Evolutionary conservation across 2,113 vertebrate genomes (phyloP), one percentile per base, ranked within the genome.

Genomic region (Gobius niger): DNA sequence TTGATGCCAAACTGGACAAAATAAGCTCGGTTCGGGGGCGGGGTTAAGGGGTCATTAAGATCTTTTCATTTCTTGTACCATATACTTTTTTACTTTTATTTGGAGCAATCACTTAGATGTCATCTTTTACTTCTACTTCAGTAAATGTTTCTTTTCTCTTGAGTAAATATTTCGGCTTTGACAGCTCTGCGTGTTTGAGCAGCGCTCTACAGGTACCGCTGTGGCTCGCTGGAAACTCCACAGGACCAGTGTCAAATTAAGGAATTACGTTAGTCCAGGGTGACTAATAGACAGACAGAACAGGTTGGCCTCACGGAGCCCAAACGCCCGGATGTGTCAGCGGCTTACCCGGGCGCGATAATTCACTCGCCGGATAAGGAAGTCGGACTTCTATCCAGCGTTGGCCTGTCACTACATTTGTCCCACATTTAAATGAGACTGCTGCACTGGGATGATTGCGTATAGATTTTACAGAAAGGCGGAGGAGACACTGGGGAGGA

Each of bases 351-450:
- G 78, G 76, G 85, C 82, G 87, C 83, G 86, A 89, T 88, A 88
- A 89, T 88, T 88, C 84, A 85, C 82, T 87, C 75, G 54, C 75
- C 64, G 76, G 80, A 88, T 90, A 82, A 85, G 71, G 72, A 34
- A 34, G 24, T 34, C 24, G 24, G 24, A 82, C 80, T 63, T 82
- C 76, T 82, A 88, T 89, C 89, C 85, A 83, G 82, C 88, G 86
- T 89, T 77, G 87, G 75, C 87, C 84, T 88, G 85, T 87, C 85
- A 83, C 87, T 81, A 83, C 86, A 89, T 89, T 86, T 87, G 86
- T 87, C 84, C 85, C 84, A 88, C 87, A 86, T 89, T 87, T 75
- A 88, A 84, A 90, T 85, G 74, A 83, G 82, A 76, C 87, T 83
- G 75, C 90, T 88, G 85, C 80, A 75, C 80, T 57, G 77, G 79